These are phyloP conservation scores for Dynastes maya DNA, from an alignment of 2,888 invertebrate genomes.

Conservation along the genomic window DNA sequence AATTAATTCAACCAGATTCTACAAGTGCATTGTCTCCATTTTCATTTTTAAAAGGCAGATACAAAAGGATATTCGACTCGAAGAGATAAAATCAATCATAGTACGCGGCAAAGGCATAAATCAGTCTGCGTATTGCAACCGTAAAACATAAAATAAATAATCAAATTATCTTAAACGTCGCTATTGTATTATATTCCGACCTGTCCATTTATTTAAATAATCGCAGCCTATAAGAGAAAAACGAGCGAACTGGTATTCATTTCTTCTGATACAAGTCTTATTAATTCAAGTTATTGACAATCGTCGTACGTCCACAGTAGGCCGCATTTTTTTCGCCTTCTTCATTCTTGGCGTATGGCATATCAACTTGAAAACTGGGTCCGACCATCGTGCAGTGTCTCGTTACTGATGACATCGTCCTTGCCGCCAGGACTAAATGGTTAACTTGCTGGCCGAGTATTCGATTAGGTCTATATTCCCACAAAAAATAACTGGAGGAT, in stretches of 20 bases:
- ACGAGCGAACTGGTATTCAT: slow-evolving; percentile 26
- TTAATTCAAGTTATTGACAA: slow-evolving; percentile 43
- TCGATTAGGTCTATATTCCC: slow-evolving; percentile 10
- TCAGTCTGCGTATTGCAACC: slow-evolving; percentile 11
- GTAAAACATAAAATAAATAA: slow-evolving; percentile 30
- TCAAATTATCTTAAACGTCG: slow-evolving; percentile 39
- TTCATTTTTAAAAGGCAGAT: slow-evolving; percentile 14
- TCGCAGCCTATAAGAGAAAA: slow-evolving; percentile 23
- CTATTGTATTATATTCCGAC: slow-evolving; percentile 25
- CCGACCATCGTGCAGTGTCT: background rate
- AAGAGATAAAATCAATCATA: slow-evolving; percentile 36
- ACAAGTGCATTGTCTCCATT: background rate
- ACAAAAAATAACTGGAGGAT: slow-evolving; percentile 18
- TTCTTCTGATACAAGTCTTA: slow-evolving; percentile 34
- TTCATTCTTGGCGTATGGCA: slow-evolving; percentile 10
- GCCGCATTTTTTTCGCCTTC: slow-evolving; percentile 10
- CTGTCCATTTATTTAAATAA: slow-evolving; percentile 40
- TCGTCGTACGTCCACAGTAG: slow-evolving; percentile 32
- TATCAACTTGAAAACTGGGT: slow-evolving; percentile 32
- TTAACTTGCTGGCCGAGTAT: background rate
- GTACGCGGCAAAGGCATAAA: slow-evolving; percentile 29
- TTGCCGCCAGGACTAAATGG: slow-evolving; percentile 34
- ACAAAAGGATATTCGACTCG: slow-evolving; percentile 18
- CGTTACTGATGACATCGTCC: slow-evolving; percentile 45
- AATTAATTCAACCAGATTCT: no score